Evolutionary conservation across 2,113 vertebrate genomes (phyloP).

Genomic region (Gobiocypris rarus): DNA sequence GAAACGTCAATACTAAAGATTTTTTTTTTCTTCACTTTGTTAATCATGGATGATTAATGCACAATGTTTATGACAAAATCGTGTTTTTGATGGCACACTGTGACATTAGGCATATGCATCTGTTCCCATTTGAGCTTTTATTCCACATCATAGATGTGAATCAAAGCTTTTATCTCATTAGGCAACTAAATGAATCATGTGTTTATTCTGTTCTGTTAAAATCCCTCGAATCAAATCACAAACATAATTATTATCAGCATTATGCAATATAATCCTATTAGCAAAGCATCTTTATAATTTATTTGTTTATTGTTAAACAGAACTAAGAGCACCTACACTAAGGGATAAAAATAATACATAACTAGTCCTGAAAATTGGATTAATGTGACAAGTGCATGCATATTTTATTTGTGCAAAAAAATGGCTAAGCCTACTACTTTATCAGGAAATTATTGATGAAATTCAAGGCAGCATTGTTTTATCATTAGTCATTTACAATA

Average conservation of each 20-base stretch:
- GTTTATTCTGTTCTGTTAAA: constrained; percentile 49
- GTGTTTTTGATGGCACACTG: not conserved
- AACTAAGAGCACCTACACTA: not conserved
- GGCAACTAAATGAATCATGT: not conserved
- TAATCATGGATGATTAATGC: not conserved
- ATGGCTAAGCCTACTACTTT: not conserved
- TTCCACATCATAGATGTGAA: constrained; percentile 11
- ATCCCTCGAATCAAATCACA: not conserved
- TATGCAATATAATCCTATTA: constrained; percentile 1
- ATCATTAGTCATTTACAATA: not conserved
- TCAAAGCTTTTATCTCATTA: constrained; percentile 28
- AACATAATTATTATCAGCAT: constrained; percentile 13
- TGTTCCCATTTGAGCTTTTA: constrained; percentile 14
- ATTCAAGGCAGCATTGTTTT: not conserved
- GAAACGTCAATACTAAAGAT: not conserved
- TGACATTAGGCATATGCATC: not conserved
- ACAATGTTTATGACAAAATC: not conserved
- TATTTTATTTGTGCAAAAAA: not conserved
- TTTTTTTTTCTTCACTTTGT: not conserved
- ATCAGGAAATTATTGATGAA: not conserved
- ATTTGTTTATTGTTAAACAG: not conserved
- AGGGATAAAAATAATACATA: not conserved
- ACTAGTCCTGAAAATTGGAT: not conserved
- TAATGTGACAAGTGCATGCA: not conserved
- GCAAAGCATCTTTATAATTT: not conserved